A percentile compares a stretch with the other conserved stretches of the same genome.
Conservation (phyloP, 2,888 invertebrate species). For the Scaptomyza flava region DNA sequence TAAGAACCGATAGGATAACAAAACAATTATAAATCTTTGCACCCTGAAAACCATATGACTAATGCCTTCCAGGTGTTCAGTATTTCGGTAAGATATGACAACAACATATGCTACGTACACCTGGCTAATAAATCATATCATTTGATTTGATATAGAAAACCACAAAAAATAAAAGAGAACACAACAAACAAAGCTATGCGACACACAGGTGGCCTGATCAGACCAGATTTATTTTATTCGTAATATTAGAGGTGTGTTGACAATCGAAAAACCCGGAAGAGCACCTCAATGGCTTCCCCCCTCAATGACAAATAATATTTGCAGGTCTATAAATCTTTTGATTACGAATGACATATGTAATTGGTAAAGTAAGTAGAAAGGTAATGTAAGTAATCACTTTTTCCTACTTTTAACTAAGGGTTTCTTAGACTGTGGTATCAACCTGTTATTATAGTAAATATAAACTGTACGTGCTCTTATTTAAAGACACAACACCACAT, state of each 20-base stretch:
- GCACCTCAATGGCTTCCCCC: background rate
- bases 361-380: too few species aligned
- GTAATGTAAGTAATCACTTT: too few species aligned
- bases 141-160: background rate
- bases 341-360: too few species aligned
- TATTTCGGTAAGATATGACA: slow-evolving; percentile 23
- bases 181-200: background rate
- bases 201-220: slow-evolving; percentile 40
- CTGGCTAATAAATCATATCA: slow-evolving; percentile 43
- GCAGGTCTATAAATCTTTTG: background rate
- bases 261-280: slow-evolving; percentile 10
- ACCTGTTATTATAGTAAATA: too few species aligned
- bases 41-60: slow-evolving; percentile 51
- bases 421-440: too few species aligned
- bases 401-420: too few species aligned
- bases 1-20: slow-evolving; percentile 11
- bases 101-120: slow-evolving; percentile 50
- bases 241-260: background rate
- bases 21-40: slow-evolving; percentile 44
- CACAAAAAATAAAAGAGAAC: background rate
- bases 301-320: slow-evolving; percentile 20
- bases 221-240: slow-evolving; percentile 4
- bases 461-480: background rate
- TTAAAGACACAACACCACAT: slow-evolving; percentile 36
- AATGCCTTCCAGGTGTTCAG: slow-evolving; percentile 54